Evolutionary conservation across 2,888 invertebrate genomes (phyloP).

Genomic region (Parnassius orleans): DNA sequence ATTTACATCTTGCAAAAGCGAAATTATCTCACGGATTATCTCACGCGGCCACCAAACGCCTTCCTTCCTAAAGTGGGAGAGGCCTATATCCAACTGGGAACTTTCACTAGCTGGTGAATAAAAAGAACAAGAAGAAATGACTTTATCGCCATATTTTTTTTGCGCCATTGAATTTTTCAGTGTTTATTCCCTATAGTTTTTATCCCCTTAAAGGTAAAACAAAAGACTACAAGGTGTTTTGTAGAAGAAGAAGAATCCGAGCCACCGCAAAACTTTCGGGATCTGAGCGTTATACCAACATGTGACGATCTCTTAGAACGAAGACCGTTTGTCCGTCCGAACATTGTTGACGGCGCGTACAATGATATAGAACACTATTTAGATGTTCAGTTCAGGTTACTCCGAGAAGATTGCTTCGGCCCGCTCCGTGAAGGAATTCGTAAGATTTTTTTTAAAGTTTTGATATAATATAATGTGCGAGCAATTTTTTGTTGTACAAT

Average conservation of each 20-base stretch:
- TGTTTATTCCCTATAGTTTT: too few species aligned
- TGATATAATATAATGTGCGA: too few species aligned
- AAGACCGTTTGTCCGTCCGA: conserved; percentile 65
- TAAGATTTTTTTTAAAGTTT: conserved; percentile 30
- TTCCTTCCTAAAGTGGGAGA: too few species aligned
- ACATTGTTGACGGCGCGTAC: conserved; percentile 83
- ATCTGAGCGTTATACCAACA: conserved; percentile 53
- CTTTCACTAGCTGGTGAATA: too few species aligned
- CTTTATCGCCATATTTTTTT: too few species aligned
- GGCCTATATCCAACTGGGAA: too few species aligned
- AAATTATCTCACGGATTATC: too few species aligned
- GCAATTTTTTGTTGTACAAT: too few species aligned
- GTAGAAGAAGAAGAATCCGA: conserved; percentile 28
- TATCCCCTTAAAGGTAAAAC: conserved; percentile 7
- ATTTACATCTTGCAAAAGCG: too few species aligned
- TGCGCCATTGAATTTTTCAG: too few species aligned
- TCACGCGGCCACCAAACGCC: too few species aligned
- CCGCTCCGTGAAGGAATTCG: conserved; percentile 85
- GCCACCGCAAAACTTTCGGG: conserved; percentile 61
- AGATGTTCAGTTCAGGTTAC: conserved; percentile 87
- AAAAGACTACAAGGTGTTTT: conserved; percentile 1
- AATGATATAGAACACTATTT: conserved; percentile 86
- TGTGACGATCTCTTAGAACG: conserved; percentile 49
- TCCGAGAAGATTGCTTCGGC: conserved; percentile 89
- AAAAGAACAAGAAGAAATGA: too few species aligned